Base-by-base conservation (phyloP, 2,888 invertebrate species). In the Scaptomyza tumidula region DNA sequence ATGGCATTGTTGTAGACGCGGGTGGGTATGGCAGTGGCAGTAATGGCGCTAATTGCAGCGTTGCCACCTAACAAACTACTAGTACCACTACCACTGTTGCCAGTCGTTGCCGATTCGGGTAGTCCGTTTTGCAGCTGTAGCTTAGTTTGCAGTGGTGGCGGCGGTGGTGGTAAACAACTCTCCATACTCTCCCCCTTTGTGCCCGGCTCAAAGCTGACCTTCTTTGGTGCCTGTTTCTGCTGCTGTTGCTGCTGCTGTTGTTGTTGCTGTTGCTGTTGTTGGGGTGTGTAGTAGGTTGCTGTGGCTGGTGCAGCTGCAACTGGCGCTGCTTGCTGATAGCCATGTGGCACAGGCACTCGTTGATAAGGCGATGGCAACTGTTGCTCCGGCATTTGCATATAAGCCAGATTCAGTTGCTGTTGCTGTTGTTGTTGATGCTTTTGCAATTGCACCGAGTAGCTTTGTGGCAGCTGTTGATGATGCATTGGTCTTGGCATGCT, bases 191-290 rank as follows among this genome's bases (percentile, higher is more conserved):
- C 95, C 1, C 95, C 95, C 86, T 96, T 96, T 2, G 96, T 95
- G 10, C 95, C 95, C 0, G 95, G 94, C 87, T 96, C 95, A 81
- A 96, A 96, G 72, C 95, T 95, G 3, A 96, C 95, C 50, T 95
- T 95, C 89, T 95, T 95, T 81, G 93, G 94, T 49, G 83, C 84
- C 80, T 94, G 94, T 79, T 95, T 95, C 10, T 55, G 86, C 80
- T 94, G 94, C 78, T 95, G 95, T 6, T 49, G 66, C 13, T 56
- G 67, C 24, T 53, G 80, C 35, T 43, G 86, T 14, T 46, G 48
- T 9, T 49, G 49, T 33, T 68, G 75, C 19, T 71, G 94, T 3
- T 53, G 80, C 39, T 43, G 86, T 29, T 46, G 48, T 9, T 49
- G 50, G 31, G 33, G 19, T n/a, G 50, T 35, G 35, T 50, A 50